Evolutionary conservation across 35 echinoderm and acorn worm species (phyloP).

Genomic region (Lytechinus pictus): DNA sequence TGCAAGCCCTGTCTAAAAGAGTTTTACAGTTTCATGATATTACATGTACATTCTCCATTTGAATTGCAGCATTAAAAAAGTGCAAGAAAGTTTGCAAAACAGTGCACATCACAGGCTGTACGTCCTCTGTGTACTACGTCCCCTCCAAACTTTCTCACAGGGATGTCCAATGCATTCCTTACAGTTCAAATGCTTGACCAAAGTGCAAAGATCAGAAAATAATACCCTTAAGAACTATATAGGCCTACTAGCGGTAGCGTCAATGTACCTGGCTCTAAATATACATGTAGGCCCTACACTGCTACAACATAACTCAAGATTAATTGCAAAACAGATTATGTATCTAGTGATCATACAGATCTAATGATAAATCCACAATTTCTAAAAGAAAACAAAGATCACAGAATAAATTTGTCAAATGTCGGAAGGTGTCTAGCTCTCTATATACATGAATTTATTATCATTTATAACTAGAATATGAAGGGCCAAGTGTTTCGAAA

Average conservation of each 20-base stretch:
- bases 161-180: conserved; percentile 9
- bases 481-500: too few relatives aligned
- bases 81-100: neutral
- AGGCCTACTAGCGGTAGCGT: neutral
- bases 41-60: too few relatives aligned
- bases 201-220: neutral
- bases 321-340: too few relatives aligned
- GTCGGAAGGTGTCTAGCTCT: too few relatives aligned
- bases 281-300: too few relatives aligned
- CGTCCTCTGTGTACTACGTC: neutral
- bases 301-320: too few relatives aligned
- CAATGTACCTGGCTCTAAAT: too few relatives aligned
- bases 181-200: neutral
- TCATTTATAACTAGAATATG: too few relatives aligned
- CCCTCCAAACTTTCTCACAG: neutral
- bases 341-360: neutral
- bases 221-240: neutral
- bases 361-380: neutral
- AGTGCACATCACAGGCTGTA: neutral
- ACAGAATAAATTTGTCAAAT: neutral
- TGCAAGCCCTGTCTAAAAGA: too few relatives aligned
- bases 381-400: neutral
- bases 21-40: too few relatives aligned
- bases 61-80: too few relatives aligned
- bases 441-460: too few relatives aligned